Percentiles rank a stretch among this genome's conserved stretches.
Conservation (phyloP, 1,140 invertebrate genomes). For the Drosophila takahashii region DNA sequence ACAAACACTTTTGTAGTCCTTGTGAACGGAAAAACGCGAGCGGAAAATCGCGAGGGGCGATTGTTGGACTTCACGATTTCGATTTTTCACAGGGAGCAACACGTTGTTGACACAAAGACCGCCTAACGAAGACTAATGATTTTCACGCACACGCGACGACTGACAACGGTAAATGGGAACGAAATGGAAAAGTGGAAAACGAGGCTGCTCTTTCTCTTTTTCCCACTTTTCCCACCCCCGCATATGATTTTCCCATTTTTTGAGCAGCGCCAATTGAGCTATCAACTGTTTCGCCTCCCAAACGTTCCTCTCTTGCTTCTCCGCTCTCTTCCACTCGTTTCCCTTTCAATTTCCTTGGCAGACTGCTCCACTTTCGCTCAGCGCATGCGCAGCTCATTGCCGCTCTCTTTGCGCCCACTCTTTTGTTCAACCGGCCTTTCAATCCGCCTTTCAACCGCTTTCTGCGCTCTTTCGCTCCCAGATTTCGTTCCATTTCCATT, state of each 20-base stretch:
- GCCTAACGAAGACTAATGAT: slow-evolving; percentile 82
- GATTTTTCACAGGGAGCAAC: slow-evolving; percentile 56
- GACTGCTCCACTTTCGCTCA: slow-evolving; percentile 30
- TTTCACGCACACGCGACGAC: slow-evolving; percentile 42
- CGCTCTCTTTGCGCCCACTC: slow-evolving; percentile 24
- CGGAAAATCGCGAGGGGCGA: slow-evolving; percentile 8
- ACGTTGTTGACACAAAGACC: slow-evolving; percentile 84
- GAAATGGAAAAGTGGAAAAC: slow-evolving; percentile 26
- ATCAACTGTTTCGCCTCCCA: slow-evolving; percentile 54
- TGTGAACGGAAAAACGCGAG: slow-evolving; percentile 13
- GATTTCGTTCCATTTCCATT: slow-evolving; percentile 24
- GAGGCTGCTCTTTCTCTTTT: slow-evolving; percentile 22
- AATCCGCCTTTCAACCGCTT: slow-evolving; percentile 40
- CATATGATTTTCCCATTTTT: background rate
- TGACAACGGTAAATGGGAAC: slow-evolving; percentile 24
- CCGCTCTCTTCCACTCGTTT: slow-evolving; percentile 22
- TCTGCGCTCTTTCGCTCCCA: slow-evolving; percentile 16
- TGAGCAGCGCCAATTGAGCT: slow-evolving; percentile 58
- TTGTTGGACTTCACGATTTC: background rate
- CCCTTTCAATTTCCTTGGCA: slow-evolving; percentile 25
- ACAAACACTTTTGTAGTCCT: slow-evolving; percentile 16
- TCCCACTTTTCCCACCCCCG: slow-evolving; percentile 25
- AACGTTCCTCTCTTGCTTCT: slow-evolving; percentile 10
- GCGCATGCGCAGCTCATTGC: slow-evolving; percentile 35
- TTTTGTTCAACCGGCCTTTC: slow-evolving; percentile 39